Percentiles rank a stretch among this genome's conserved stretches.
These are phyloP conservation scores for Microcebus griseorufus DNA, from an alignment of 2,113 vertebrate species.

Conservation along the genomic window DNA sequence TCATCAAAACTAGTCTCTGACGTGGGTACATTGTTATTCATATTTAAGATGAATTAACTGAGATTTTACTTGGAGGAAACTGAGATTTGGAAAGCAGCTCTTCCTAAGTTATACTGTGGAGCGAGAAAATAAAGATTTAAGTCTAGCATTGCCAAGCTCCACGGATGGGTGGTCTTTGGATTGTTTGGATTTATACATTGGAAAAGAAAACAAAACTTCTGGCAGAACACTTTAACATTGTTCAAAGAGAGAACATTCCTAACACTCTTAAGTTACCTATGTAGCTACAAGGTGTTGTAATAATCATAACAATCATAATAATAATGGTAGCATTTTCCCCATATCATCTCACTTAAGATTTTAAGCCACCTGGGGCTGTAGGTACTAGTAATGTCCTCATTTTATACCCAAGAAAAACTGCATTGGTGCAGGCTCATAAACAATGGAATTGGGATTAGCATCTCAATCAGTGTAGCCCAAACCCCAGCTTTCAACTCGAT, in stretches of 20 bases:
- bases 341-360: neutral
- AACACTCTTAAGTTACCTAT: neutral
- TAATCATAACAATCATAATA: neutral
- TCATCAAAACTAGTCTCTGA: neutral
- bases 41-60: neutral
- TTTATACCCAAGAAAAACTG: neutral
- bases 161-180: neutral
- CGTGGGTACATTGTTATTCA: neutral
- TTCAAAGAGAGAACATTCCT: neutral
- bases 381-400: neutral
- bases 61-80: neutral
- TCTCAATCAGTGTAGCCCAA: neutral
- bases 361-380: neutral
- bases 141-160: neutral
- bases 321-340: neutral
- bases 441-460: neutral
- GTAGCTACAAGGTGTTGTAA: neutral
- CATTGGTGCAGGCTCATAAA: neutral
- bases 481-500: neutral
- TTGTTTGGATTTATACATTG: neutral
- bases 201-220: conserved; percentile 12
- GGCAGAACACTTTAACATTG: neutral
- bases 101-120: neutral
- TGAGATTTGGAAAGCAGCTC: neutral
- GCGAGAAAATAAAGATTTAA: neutral